Evolutionary conservation across 2,797 vertebrate species (phyloP).

Genomic region (Chaunax sp.): DNA sequence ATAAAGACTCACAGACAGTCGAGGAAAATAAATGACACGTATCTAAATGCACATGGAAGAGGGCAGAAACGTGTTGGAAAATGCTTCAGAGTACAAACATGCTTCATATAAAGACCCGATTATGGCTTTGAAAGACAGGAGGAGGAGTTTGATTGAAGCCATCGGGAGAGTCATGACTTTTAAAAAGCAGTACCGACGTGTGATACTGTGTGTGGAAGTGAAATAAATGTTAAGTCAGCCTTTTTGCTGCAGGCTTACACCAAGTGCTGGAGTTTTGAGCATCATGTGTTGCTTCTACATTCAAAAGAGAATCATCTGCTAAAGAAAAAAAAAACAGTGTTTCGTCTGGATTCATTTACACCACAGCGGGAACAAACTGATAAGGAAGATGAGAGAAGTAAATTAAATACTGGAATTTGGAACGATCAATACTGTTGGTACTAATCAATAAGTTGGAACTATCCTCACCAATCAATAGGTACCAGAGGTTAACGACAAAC

Average conservation of each 20-base stretch:
- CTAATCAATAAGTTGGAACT: too few species aligned
- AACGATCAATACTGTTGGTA: too few species aligned
- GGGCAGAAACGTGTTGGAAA: background rate
- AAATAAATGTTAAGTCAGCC: too few species aligned
- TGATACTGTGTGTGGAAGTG: too few species aligned
- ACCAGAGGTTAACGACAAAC: too few species aligned
- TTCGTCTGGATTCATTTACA: too few species aligned
- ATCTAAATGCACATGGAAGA: background rate
- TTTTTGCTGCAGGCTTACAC: too few species aligned
- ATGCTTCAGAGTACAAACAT: background rate
- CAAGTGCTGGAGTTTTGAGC: too few species aligned
- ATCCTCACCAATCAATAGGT: too few species aligned
- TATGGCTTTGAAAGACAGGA: slow-evolving; percentile 16
- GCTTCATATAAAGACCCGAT: slow-evolving; percentile 7
- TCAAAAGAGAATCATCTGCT: slow-evolving; percentile 12
- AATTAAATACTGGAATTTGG: background rate
- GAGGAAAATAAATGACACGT: background rate
- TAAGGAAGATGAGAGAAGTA: background rate
- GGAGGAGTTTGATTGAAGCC: background rate
- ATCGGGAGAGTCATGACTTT: background rate
- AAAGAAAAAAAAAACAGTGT: too few species aligned
- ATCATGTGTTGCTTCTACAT: slow-evolving; percentile 12
- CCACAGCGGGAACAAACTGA: too few species aligned
- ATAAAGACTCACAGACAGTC: background rate
- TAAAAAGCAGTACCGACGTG: background rate